Evolutionary conservation across 2,888 invertebrate genomes (phyloP), one percentile per base, ranked within the genome.

Genomic region (Halictus quadricinctus): DNA sequence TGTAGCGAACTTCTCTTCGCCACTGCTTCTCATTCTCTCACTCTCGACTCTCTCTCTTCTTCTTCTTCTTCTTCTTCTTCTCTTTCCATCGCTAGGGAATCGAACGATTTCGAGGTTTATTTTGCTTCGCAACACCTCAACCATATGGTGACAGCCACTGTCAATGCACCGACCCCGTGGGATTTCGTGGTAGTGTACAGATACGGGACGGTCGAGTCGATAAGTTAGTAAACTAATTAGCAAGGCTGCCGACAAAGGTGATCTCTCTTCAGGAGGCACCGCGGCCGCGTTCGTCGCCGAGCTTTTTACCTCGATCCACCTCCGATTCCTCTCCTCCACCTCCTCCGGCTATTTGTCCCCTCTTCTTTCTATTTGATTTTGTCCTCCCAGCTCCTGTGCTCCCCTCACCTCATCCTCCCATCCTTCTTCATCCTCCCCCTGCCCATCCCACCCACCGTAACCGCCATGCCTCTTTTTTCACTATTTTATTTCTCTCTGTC

Each of bases 141-240:
- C 91, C 90, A 90, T 91, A 91, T 90, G 91, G 90, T 91, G 93
- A 92, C 92, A 88, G 87, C 78, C 81, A 88, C 75, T 87, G 90
- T 92, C 91, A 88, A 91, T 90, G 90, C 91, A 89, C 89, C 82
- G 64, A 85, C 75, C 85, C 81, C 80, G 72, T 76, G 81, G 80
- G 70, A 75, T 72, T 82, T 81, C 76, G 76, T 84, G 76, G 73
- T 82, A 82, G 88, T 78, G 86, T 90, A 91, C 90, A 91, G 92
- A 93, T 92, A 92, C 91, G 89, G 88, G 88, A 86, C 88, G 66
- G 66, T 7, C 25, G 91, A 92, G 93, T 93, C 94, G 93, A 94
- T 94, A 94, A 94, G 93, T 94, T 94, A 93, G 94, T 94, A 94
- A 94, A 94, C 94, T 94, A 94, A 94, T 94, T 94, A 94, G 94